A percentile compares a stretch with the other conserved stretches of the same genome.
These are phyloP conservation scores for Peromyscus maniculatus DNA, from an alignment of 2,113 vertebrate species.

Conservation along the genomic window DNA sequence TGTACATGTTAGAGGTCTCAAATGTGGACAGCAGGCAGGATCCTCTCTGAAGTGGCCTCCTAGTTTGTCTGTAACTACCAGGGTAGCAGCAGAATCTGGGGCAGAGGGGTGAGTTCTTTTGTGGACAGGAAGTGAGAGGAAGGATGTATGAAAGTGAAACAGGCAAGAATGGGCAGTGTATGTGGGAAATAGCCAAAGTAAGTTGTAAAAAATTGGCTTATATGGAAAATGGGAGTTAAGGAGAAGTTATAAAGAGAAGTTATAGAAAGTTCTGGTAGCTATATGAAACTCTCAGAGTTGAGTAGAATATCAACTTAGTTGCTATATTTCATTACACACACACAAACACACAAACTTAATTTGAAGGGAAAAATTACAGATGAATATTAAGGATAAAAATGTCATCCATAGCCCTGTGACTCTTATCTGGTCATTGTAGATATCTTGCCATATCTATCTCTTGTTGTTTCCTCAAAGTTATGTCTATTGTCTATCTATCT, in stretches of 20 bases:
- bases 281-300: background rate
- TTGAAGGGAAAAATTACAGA: background rate
- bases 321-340: background rate
- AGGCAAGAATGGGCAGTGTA: too few relatives aligned
- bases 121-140: accelerated
- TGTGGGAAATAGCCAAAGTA: background rate
- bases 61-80: too few relatives aligned
- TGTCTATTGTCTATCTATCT: background rate
- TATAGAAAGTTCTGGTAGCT: background rate
- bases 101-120: too few relatives aligned
- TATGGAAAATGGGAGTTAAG: background rate
- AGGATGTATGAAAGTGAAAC: accelerated
- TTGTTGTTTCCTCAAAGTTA: background rate
- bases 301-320: background rate
- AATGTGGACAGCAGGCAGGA: accelerated
- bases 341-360: background rate
- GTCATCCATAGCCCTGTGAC: too few relatives aligned
- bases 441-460: background rate
- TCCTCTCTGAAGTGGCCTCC: background rate
- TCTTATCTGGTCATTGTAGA: background rate
- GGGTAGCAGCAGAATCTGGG: background rate
- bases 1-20: accelerated
- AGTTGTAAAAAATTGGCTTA: background rate
- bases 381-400: background rate
- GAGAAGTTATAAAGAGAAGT: too few relatives aligned